Base-by-base conservation (phyloP, 2,797 vertebrate genomes). In the Tauraco hartlaubi region DNA sequence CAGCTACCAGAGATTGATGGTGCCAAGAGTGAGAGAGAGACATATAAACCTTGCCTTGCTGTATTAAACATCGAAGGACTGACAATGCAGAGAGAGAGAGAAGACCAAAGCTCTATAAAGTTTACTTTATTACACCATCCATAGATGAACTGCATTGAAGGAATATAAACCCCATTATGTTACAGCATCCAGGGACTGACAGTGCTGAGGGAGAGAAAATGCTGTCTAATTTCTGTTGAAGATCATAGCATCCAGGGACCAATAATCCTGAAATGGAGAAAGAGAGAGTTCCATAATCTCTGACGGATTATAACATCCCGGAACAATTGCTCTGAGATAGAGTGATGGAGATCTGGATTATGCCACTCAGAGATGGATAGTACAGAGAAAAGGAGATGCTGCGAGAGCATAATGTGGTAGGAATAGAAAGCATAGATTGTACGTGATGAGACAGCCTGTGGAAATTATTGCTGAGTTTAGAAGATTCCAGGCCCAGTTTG, bases 61-160 rank as follows among this genome's bases (percentile, higher is more conserved):
- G 61, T 97, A 98, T 98, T 98, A 98, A 98, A 97, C 96, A 93
- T 92, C 20, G 46, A 95, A 93, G 93, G 92, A 92, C 95, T 98
- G 97, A 98, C 97, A 98, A 96, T 96, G 63, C 94, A 46, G 85
- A 93, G 89, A 96, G 90, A 97, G 97, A 89, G 90, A 94, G 96
- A 96, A 97, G 94, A 98, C 96, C 97, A 97, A 96, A 97, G 84
- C 96, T 97, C 97, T 97, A 97, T 98, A 98, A 98, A 98, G 96
- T 92, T 95, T 94, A 80, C 94, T 98, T 98, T 98, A 98, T 98
- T 96, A 89, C 94, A 52, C 89, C 80, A 81, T 97, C 97, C 95
- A 69, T 93, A 97, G 97, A 97, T 95, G 96, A 97, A 95, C 87
- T 94, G 88, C 95, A 69, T 59, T 67, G 92, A 97, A 96, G 95